Percentiles rank a stretch among this genome's conserved stretches.
These are phyloP conservation scores for Scomber colias DNA, from an alignment of 2,113 vertebrate species.

Conservation along the genomic window DNA sequence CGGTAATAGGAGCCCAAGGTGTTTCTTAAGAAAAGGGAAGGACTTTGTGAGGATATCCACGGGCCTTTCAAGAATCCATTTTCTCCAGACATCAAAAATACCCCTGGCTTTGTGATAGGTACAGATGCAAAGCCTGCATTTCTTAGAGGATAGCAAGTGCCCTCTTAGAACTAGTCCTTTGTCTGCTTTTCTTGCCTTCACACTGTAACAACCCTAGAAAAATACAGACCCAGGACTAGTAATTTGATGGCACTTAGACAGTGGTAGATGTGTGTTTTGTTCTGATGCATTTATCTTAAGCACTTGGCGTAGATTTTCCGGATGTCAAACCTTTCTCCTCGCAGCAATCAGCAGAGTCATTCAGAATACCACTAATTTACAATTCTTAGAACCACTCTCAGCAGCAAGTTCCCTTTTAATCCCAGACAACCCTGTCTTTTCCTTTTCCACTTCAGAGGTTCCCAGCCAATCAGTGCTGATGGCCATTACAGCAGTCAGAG, in stretches of 20 bases:
- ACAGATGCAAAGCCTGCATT: conserved; percentile 53
- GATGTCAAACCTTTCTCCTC: conserved; percentile 63
- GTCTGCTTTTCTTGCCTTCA: conserved; percentile 77
- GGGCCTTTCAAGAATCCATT: conserved; percentile 69
- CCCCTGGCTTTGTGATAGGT: conserved; percentile 64
- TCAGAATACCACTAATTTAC: conserved; percentile 64
- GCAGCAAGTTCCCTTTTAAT: conserved; percentile 59
- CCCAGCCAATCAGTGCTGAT: conserved; percentile 67
- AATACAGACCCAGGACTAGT: conserved; percentile 71
- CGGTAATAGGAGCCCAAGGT: conserved; percentile 40
- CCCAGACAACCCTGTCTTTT: conserved; percentile 43
- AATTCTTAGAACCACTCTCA: conserved; percentile 39
- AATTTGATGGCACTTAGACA: conserved; percentile 68
- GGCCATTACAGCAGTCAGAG: conserved; percentile 62
- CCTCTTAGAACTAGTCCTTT: conserved; percentile 67
- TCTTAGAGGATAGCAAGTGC: conserved; percentile 62
- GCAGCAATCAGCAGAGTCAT: conserved; percentile 66
- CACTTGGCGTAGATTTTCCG: conserved; percentile 48
- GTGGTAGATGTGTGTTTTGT: conserved; percentile 64
- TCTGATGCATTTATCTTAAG: conserved; percentile 55
- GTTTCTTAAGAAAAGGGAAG: conserved; percentile 40
- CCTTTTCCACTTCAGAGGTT: conserved; percentile 51
- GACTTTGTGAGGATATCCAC: conserved; percentile 52
- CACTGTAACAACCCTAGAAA: conserved; percentile 64
- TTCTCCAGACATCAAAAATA: conserved; percentile 61